These are phyloP conservation scores for Melieria picta DNA, from an alignment of 2,888 invertebrate species.

Conservation along the genomic window DNA sequence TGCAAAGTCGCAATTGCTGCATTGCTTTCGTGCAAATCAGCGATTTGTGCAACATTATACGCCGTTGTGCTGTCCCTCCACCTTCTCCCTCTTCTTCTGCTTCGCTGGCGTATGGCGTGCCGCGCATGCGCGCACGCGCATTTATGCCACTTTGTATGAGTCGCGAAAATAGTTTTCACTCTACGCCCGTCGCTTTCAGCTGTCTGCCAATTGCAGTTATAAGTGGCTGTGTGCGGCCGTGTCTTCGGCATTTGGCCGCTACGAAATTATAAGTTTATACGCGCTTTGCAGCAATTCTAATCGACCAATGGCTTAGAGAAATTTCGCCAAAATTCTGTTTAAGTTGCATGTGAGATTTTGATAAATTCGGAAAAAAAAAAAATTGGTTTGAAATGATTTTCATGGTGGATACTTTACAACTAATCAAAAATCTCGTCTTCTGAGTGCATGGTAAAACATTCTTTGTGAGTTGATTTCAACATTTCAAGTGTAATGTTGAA, in stretches of 20 bases:
- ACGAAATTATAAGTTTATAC: neutral
- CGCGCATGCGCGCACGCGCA: conserved; percentile 55
- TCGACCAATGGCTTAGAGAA: neutral
- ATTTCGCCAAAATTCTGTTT: too few species aligned
- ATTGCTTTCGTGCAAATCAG: conserved; percentile 38
- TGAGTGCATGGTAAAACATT: too few species aligned
- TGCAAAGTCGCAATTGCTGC: conserved; percentile 22
- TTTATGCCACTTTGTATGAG: conserved; percentile 23
- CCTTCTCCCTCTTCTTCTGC: neutral
- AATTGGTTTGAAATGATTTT: too few species aligned
- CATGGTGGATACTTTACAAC: too few species aligned
- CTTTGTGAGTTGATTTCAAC: too few species aligned
- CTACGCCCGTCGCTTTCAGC: too few species aligned
- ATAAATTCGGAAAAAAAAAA: too few species aligned
- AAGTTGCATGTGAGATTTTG: too few species aligned
- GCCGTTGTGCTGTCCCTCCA: neutral
- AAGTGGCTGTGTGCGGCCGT: too few species aligned
- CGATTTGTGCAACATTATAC: conserved; percentile 20
- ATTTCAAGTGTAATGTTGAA: too few species aligned
- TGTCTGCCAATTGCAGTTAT: too few species aligned
- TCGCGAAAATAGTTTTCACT: neutral
- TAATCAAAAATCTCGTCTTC: too few species aligned
- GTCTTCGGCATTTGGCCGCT: neutral
- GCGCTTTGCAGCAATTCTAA: neutral
- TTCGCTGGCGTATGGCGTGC: conserved; percentile 33